phyloP scores from a whole-genome alignment of 2,797 vertebrate species.

The Delichon dasypus region DNA sequence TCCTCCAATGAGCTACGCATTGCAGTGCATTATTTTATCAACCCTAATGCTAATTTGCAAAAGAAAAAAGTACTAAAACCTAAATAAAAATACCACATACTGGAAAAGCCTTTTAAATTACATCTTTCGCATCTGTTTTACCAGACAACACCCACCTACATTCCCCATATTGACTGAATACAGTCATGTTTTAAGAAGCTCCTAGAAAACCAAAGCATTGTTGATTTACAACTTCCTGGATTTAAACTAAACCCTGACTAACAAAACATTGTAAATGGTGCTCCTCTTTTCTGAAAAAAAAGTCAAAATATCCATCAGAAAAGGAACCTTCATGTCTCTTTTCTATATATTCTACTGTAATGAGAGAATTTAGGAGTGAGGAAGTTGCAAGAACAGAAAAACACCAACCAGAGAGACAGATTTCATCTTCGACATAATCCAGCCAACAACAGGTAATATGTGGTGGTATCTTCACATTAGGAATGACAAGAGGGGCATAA shows the following conservation, averaged over 20 bases:
- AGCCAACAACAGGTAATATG: background rate
- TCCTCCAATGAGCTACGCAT: background rate
- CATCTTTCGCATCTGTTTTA: background rate
- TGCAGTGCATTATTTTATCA: background rate
- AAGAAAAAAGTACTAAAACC: background rate
- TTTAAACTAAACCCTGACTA: background rate
- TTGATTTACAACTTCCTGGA: background rate
- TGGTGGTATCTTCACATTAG: background rate
- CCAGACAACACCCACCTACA: background rate
- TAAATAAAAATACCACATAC: background rate
- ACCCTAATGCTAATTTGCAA: background rate
- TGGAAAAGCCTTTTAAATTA: background rate
- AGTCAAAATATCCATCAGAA: background rate
- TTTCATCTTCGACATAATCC: background rate
- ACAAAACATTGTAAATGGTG: background rate
- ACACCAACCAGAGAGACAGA: background rate
- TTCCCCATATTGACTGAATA: background rate
- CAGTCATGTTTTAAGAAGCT: background rate
- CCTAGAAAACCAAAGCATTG: background rate
- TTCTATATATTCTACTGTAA: background rate
- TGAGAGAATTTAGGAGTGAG: background rate
- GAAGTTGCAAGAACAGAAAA: background rate
- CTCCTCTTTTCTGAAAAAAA: background rate
- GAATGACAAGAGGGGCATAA: background rate
- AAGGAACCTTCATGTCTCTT: background rate